Evolutionary conservation across 2,888 invertebrate species (phyloP), one percentile per base, ranked within the genome.

Genomic region (Tethea ocularis): DNA sequence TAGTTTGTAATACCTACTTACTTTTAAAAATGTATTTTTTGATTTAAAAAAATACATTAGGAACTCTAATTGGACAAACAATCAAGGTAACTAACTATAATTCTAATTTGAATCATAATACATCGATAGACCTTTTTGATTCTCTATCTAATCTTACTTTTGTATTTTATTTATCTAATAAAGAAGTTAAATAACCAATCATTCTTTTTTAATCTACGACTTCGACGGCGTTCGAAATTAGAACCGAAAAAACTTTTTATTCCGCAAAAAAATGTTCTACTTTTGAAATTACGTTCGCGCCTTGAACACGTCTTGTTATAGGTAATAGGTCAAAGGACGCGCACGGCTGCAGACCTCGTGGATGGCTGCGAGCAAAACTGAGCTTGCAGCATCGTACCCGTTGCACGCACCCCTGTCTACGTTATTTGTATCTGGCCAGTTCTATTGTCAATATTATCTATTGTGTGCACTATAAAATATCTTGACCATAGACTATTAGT

Each of bases 311-410:
- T 17, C 7, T 24, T 8, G 1, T 29, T 13, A 15, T 51, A 54
- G 26, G 10, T 13, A 54, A 51, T 57, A 54, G 56, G 46, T 20
- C 60, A 60, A 54, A 46, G 20, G 46, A 57, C 56, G 60, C 59
- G 59, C 62, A 51, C 58, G 57, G 54, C 61, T 60, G 67, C 68
- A 57, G 63, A 73, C 71, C 64, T 64, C 64, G 66, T 58, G 61
- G n/a, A 71, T 71, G 72, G 64, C 63, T 64, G 66, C 58, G 61
- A 20, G 72, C 71, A 67, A 57, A 52, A 36, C 22, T 62, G 71
- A 77, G 78, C 76, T 67, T 78, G 79, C 79, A 77, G 79, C 78
- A 58, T 69, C 70, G 60, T 26, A 61, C 26, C 63, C 72, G 75
- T 73, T 80, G 77, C 74, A 72, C 63, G 66, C 68, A 61, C 67